Evolutionary conservation across 2,797 vertebrate genomes (phyloP), one percentile per base, ranked within the genome.

Genomic region (Coregonus suidteri): DNA sequence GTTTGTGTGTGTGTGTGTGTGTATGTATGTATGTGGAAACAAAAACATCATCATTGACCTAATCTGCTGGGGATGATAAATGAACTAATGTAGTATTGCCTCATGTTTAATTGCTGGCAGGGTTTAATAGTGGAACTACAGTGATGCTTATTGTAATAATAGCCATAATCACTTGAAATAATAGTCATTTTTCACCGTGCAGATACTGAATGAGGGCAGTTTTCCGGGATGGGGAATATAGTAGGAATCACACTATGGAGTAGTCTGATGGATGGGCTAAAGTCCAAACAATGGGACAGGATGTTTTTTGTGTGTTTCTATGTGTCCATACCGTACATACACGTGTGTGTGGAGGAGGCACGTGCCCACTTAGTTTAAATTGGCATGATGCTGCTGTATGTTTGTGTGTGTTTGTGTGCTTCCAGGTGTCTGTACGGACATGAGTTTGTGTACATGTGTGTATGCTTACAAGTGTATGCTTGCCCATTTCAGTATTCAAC

Each of bases 21-120:
- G 67, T 69, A 35, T 47, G 35, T 69, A 5, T 70, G 67, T 70
- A 15, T 35, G 14, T 41, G 37, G 59, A 64, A 64, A 25, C n/a
- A 25, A 64, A 64, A 64, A 64, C 59, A 64, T 30, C 59, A 64
- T 64, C 9, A 64, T 64, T 64, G 59, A 64, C n/a, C 25, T 64
- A 64, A 25, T 77, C 76, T 69, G 54, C 54, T 41, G 18, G 68
- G 71, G 70, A 74, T 65, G 68, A 82, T 78, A 73, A 65, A 86
- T 83, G 56, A 59, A 68, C 41, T 11, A 25, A 75, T 77, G 76
- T 77, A 51, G 65, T 73, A 25, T 25, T 13, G 20, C 59, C 59
- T 64, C 59, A 64, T 20, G 51, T 82, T 74, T 79, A 83, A 84
- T 85, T 85, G 82, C 76, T 78, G 65, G 54, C 34, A 62, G 65